Conservation (phyloP, 1,140 invertebrate genomes). For the Gonatopus flavifemur region DNA sequence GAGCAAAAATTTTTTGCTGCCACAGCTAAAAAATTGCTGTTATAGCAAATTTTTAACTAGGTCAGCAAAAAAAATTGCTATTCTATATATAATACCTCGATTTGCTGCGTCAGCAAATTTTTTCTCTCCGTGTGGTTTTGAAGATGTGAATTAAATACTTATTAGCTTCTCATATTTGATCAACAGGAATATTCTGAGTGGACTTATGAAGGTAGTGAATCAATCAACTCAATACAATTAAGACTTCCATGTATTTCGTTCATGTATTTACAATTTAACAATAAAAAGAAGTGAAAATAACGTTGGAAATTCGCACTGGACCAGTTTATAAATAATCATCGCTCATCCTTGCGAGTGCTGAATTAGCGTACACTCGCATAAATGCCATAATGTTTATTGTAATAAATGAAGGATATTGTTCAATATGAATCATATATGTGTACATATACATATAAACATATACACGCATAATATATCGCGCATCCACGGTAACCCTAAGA, state of each 20-base stretch:
- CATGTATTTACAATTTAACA: slow-evolving; percentile 51
- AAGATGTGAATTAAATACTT: too few species aligned
- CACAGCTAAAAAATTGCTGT: too few species aligned
- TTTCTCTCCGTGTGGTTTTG: too few species aligned
- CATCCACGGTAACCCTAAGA: too few species aligned
- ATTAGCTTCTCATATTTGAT: too few species aligned
- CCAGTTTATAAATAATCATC: slow-evolving; percentile 24
- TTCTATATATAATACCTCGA: too few species aligned
- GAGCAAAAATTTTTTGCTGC: too few species aligned
- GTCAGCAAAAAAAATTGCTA: too few species aligned
- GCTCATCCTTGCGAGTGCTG: slow-evolving; percentile 27
- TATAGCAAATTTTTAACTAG: too few species aligned
- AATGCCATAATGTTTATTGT: slow-evolving; percentile 37
- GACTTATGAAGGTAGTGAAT: too few species aligned
- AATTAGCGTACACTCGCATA: slow-evolving; percentile 37
- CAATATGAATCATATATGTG: slow-evolving; percentile 25
- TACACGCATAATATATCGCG: slow-evolving; percentile 29
- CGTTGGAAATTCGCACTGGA: slow-evolving; percentile 33
- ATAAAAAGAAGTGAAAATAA: slow-evolving; percentile 45
- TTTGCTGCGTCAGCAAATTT: too few species aligned
- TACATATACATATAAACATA: slow-evolving; percentile 21
- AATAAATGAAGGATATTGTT: slow-evolving; percentile 38
- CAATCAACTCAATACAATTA: slow-evolving; percentile 27
- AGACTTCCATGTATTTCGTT: slow-evolving; percentile 45
- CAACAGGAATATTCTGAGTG: too few species aligned